phyloP scores from a whole-genome alignment of 1,140 invertebrate species.

The Nasonia longicornis region DNA sequence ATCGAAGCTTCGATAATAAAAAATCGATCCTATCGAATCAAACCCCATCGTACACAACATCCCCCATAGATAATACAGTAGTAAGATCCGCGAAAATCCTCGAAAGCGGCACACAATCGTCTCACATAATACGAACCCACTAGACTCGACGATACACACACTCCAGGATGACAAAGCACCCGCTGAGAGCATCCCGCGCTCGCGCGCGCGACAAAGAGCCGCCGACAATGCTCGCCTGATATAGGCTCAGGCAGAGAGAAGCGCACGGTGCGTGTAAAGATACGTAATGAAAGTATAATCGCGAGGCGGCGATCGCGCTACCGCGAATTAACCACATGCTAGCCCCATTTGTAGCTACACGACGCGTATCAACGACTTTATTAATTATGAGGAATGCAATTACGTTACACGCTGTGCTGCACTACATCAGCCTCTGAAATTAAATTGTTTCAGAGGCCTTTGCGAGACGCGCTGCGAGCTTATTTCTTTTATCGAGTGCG shows the following conservation, averaged over 20 bases:
- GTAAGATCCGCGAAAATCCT: no score
- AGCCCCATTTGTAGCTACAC: conserved; percentile 56
- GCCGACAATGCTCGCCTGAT: background rate
- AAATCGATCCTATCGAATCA: no score
- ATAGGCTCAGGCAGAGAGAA: background rate
- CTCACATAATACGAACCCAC: background rate
- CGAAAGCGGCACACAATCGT: no score
- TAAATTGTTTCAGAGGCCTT: conserved; percentile 35
- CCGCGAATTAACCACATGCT: conserved; percentile 58
- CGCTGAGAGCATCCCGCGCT: background rate
- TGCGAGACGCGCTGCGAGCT: background rate
- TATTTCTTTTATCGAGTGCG: background rate
- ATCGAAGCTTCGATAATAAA: no score
- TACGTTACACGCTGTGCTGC: conserved; percentile 41
- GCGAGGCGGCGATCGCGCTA: conserved; percentile 46
- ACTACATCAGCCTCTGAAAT: background rate
- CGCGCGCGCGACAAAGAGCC: background rate
- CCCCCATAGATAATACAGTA: no score
- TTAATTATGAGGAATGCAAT: conserved; percentile 59
- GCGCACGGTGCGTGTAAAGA: conserved; percentile 47
- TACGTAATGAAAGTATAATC: conserved; percentile 56
- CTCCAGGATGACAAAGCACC: conserved; percentile 11
- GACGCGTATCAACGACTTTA: conserved; percentile 55
- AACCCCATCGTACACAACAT: no score
- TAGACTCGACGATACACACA: background rate